Evolutionary conservation across 2,888 invertebrate genomes (phyloP).

Genomic region (Sceliomorpha sp.): DNA sequence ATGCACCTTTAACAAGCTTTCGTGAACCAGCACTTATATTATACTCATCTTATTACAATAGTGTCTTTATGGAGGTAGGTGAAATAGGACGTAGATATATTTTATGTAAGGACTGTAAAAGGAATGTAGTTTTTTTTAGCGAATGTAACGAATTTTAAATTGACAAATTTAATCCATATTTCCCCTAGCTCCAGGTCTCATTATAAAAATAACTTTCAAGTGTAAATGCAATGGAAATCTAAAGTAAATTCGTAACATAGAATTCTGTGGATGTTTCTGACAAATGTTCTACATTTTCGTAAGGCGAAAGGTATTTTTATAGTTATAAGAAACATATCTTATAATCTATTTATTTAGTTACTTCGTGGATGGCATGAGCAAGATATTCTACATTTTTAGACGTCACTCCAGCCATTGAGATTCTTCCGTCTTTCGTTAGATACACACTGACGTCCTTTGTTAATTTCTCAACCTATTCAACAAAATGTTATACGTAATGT

Average conservation of each 20-base stretch:
- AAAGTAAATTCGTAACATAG: slow-evolving; percentile 14
- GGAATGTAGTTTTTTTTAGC: no score
- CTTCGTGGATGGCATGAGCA: slow-evolving; percentile 95
- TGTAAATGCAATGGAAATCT: slow-evolving; percentile 20
- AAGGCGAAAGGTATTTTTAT: slow-evolving; percentile 18
- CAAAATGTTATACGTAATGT: no score
- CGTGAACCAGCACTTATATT: slow-evolving; percentile 22
- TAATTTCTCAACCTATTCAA: slow-evolving; percentile 92
- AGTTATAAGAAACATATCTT: slow-evolving; percentile 5
- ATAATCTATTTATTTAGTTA: slow-evolving; percentile 85
- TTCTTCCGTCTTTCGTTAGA: slow-evolving; percentile 97
- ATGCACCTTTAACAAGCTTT: slow-evolving; percentile 21
- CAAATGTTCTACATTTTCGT: slow-evolving; percentile 13
- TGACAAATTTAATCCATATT: not conserved
- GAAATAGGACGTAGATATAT: slow-evolving; percentile 17
- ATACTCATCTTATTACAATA: slow-evolving; percentile 6
- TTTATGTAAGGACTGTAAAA: slow-evolving; percentile 29
- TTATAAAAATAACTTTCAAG: slow-evolving; percentile 31
- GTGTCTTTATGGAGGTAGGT: slow-evolving; percentile 25
- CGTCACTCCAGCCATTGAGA: slow-evolving; percentile 98
- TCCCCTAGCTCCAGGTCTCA: not conserved
- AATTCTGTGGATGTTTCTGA: slow-evolving; percentile 7
- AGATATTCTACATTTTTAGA: slow-evolving; percentile 97
- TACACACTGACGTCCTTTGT: slow-evolving; percentile 96
- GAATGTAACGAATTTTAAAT: slow-evolving; percentile 15